These are phyloP conservation scores for Bombycilla garrulus DNA, from an alignment of 2,113 vertebrate genomes.

Conservation along the genomic window DNA sequence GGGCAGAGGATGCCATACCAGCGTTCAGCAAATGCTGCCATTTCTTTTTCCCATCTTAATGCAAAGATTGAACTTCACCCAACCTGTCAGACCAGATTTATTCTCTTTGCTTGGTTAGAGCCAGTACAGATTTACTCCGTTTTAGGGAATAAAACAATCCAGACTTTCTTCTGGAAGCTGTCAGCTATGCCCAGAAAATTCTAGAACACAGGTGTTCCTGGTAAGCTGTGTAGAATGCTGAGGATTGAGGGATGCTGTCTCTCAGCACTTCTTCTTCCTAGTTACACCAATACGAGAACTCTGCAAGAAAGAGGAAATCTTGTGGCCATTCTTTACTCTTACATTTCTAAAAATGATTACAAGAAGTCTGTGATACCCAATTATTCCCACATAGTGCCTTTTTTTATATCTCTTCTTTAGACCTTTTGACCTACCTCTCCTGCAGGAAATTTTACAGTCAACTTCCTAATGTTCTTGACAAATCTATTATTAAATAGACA, in stretches of 20 bases:
- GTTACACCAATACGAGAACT: not conserved
- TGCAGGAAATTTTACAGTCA: conserved; percentile 27
- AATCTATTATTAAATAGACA: conserved; percentile 23
- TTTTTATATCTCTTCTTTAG: not conserved
- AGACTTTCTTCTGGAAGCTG: not conserved
- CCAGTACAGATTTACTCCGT: not conserved
- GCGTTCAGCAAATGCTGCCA: not conserved
- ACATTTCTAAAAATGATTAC: not conserved
- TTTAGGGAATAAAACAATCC: not conserved
- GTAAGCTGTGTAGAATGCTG: not conserved
- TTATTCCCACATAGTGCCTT: not conserved
- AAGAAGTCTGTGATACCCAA: fast-evolving
- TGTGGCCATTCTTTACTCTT: not conserved
- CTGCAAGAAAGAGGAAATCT: not conserved
- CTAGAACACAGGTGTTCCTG: fast-evolving
- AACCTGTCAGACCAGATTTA: not conserved
- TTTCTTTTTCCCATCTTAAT: not conserved
- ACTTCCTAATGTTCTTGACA: not conserved
- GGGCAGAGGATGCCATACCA: not conserved
- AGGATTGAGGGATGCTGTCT: not conserved
- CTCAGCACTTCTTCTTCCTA: not conserved
- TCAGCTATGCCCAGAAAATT: not conserved
- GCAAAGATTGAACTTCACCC: not conserved
- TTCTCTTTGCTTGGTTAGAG: not conserved
- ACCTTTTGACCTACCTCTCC: conserved; percentile 9